Base-by-base conservation (phyloP, 2,888 invertebrate genomes). In the Pyralis farinalis region DNA sequence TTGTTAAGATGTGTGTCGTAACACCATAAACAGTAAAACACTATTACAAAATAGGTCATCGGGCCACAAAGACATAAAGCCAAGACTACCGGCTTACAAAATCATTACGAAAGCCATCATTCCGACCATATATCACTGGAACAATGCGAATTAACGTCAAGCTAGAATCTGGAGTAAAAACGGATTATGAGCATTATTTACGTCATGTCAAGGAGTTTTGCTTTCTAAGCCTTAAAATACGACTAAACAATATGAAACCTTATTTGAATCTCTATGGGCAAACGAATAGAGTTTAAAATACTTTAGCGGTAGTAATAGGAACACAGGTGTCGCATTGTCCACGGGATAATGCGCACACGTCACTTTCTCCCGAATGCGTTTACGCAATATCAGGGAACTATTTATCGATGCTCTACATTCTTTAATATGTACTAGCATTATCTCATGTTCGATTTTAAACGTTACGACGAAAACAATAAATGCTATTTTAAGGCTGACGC, bases 141-240 rank as follows among this genome's bases (percentile, higher is more conserved):
- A 76, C 71, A 74, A 73, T 66, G 63, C 56, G 72, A 65, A 73
- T 75, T 73, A 70, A 54, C 57, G 64, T 62, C 66, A 51, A 56
- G 64, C 67, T 71, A 63, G 61, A 64, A 75, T 77, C 65, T 68
- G 55, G 71, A 69, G 63, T 69, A 73, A 72, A 73, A 70, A 67
- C 71, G 72, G 74, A 74, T 78, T 73, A 75, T 74, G 59, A 63
- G 60, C 56, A 57, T 70, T 75, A 79, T 79, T 79, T 76, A 78
- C 58, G 61, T 47, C 52, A 63, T 59, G 64, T 63, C 57, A 54
- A 50, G 53, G 55, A 44, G 61, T 64, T 66, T 65, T 58, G 65
- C 83, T 83, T 81, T 82, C 83, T 81, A 82, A 83, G 75, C 78
- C 62, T 47, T 64, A 67, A 81, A 60, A 74, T 77, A 82, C 64